phyloP scores from a whole-genome alignment of 1,140 invertebrate genomes.

The Gonatopus flavifemur region DNA sequence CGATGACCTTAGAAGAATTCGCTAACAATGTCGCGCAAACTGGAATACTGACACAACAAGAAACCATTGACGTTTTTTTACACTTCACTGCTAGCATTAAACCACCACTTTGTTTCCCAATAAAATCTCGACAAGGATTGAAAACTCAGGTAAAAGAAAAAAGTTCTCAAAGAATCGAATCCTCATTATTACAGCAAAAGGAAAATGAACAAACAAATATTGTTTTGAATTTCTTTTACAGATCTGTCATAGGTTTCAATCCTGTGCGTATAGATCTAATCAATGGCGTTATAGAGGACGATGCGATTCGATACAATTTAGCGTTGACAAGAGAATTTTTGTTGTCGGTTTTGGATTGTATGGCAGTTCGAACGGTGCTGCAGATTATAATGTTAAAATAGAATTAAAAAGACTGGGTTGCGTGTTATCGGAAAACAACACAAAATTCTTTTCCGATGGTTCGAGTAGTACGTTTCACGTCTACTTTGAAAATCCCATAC shows the following conservation, averaged over 20 bases:
- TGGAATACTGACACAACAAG: constrained; percentile 83
- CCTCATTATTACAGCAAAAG: neutral
- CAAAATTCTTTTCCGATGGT: constrained; percentile 91
- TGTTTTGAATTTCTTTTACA: constrained; percentile 50
- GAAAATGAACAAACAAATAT: neutral
- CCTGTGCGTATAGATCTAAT: constrained; percentile 93
- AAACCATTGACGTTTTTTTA: constrained; percentile 90
- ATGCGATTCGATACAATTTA: constrained; percentile 92
- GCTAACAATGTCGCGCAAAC: constrained; percentile 88
- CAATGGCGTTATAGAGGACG: constrained; percentile 92
- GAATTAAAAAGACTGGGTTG: constrained; percentile 84
- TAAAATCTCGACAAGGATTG: constrained; percentile 78
- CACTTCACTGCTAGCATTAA: constrained; percentile 84
- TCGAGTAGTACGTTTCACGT: constrained; percentile 93
- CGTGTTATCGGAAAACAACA: constrained; percentile 84
- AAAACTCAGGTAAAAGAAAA: constrained; percentile 74
- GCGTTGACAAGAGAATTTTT: constrained; percentile 89
- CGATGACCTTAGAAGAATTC: constrained; percentile 89
- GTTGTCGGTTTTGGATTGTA: constrained; percentile 91
- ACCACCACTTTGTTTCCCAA: constrained; percentile 79
- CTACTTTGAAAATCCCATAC: constrained; percentile 89
- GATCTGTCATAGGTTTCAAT: constrained; percentile 93
- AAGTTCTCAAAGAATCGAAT: constrained; percentile 1
- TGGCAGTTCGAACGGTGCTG: constrained; percentile 87
- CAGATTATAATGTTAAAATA: constrained; percentile 88